Conservation (phyloP, 2,797 vertebrate genomes). For the Chelon auratus region DNA sequence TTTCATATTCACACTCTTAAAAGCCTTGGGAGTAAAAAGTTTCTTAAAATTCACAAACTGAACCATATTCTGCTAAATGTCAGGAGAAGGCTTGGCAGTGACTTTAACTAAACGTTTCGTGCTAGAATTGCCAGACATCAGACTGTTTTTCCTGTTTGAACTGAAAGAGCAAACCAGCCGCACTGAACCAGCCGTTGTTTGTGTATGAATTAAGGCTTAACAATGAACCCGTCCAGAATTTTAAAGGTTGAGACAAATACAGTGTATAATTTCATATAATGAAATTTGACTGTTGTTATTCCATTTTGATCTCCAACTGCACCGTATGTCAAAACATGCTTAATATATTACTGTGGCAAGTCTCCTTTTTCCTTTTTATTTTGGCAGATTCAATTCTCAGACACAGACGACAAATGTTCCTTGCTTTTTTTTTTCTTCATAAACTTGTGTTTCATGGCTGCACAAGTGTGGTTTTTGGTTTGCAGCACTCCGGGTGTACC, state of each 20-base stretch:
- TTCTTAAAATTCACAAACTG: slow-evolving; percentile 17
- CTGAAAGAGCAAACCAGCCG: neutral
- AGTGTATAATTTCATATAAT: neutral
- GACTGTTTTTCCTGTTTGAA: neutral
- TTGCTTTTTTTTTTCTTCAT: neutral
- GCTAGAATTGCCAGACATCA: slow-evolving; percentile 3
- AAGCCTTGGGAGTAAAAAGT: slow-evolving; percentile 24
- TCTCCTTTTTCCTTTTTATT: neutral
- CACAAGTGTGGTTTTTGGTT: neutral
- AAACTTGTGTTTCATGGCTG: neutral
- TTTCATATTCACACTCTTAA: neutral
- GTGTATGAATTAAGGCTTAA: neutral
- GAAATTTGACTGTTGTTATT: neutral
- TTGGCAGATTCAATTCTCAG: neutral
- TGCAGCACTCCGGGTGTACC: neutral
- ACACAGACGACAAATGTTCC: neutral
- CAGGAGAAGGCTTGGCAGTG: slow-evolving; percentile 18
- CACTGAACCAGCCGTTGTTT: neutral
- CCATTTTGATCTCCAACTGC: neutral
- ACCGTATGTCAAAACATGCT: neutral
- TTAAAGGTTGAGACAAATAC: neutral
- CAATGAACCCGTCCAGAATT: neutral
- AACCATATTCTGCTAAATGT: slow-evolving; percentile 30
- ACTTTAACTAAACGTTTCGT: neutral
- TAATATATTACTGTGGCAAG: neutral